Percentiles rank a stretch among this genome's conserved stretches.
Evolutionary conservation across 1,140 invertebrate species (phyloP).

Genomic region (Hermetia illucens): DNA sequence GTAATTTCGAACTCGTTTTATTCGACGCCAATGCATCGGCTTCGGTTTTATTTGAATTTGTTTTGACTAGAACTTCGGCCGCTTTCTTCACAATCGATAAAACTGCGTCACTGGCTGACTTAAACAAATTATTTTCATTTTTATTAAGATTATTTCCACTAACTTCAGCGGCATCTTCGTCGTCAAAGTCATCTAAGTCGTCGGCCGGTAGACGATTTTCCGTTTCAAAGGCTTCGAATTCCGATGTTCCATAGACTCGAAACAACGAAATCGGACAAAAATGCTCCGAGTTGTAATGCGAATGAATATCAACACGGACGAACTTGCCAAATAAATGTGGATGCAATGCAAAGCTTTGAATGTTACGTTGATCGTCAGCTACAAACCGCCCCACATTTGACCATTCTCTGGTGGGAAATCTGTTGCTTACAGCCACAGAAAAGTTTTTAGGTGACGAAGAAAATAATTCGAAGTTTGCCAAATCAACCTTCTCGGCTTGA

Average conservation of each 20-base stretch:
- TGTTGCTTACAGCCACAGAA: constrained; percentile 71
- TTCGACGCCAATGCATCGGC: constrained; percentile 6
- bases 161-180: constrained; percentile 34
- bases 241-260: constrained; percentile 79
- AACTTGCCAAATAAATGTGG: constrained; percentile 85
- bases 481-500: constrained; percentile 83
- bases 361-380: constrained; percentile 69
- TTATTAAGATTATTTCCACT: constrained; percentile 31
- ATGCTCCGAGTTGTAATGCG: constrained; percentile 91
- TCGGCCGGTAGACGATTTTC: constrained; percentile 49
- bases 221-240: constrained; percentile 72
- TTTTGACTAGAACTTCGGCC: constrained; percentile 61
- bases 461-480: constrained; percentile 97
- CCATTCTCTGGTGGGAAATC: constrained; percentile 89
- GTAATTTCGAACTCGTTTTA: not conserved
- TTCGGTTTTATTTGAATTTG: constrained; percentile 24
- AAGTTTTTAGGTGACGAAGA: constrained; percentile 92
- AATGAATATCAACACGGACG: constrained; percentile 78
- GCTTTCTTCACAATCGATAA: constrained; percentile 80
- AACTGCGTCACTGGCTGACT: constrained; percentile 70
- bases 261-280: constrained; percentile 93
- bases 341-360: constrained; percentile 74
- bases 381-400: constrained; percentile 70
- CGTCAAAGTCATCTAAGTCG: constrained; percentile 48
- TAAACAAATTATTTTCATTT: constrained; percentile 54